Evolutionary conservation across 2,888 invertebrate genomes (phyloP).

Genomic region (Margaritifera margaritifera): DNA sequence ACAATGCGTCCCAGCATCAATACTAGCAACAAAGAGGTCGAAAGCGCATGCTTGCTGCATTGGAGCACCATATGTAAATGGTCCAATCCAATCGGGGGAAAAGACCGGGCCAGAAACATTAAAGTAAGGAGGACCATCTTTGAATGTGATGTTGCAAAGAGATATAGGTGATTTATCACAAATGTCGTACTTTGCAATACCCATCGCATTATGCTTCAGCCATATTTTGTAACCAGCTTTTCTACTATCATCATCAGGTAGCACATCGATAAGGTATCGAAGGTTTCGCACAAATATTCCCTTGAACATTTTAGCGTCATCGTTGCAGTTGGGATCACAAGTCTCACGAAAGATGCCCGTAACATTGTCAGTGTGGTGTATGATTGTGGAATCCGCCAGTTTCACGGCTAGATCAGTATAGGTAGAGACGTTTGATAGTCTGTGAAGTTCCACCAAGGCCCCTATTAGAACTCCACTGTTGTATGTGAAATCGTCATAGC

Average conservation of each 20-base stretch:
- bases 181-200: slow-evolving; percentile 34
- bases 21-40: slow-evolving; percentile 46
- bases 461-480: slow-evolving; percentile 43
- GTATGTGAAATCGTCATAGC: slow-evolving; percentile 41
- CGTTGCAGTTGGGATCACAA: slow-evolving; percentile 45
- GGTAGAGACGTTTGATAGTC: slow-evolving; percentile 24
- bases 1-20: slow-evolving; percentile 38
- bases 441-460: slow-evolving; percentile 45
- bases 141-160: slow-evolving; percentile 47
- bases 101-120: slow-evolving; percentile 50
- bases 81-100: slow-evolving; percentile 47
- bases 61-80: slow-evolving; percentile 44
- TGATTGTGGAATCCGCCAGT: slow-evolving; percentile 38
- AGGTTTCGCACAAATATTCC: slow-evolving; percentile 48
- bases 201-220: slow-evolving; percentile 37
- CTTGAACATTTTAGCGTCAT: slow-evolving; percentile 50
- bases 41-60: slow-evolving; percentile 50
- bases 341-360: slow-evolving; percentile 44
- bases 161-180: slow-evolving; percentile 41
- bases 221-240: slow-evolving; percentile 36
- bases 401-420: slow-evolving; percentile 41
- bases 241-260: slow-evolving; percentile 21
- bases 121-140: slow-evolving; percentile 49
- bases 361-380: slow-evolving; percentile 27
- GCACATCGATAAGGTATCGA: slow-evolving; percentile 42